Conservation (phyloP, 2,888 invertebrate genomes). For the Argyresthia albistria region DNA sequence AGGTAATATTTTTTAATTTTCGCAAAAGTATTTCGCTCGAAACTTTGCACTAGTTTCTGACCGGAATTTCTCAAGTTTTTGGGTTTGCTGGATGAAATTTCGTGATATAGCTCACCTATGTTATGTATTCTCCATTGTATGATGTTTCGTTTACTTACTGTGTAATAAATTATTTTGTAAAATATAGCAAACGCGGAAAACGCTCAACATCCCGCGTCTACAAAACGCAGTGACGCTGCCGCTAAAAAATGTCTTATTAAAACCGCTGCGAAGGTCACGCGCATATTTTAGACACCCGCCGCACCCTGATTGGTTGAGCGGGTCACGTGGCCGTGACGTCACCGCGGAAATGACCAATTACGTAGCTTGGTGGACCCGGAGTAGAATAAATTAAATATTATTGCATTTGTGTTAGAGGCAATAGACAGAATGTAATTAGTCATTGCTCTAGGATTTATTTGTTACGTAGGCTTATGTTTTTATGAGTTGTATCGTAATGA, state of each 20-base stretch:
- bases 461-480: background rate
- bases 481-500: too few relatives aligned
- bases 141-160: too few relatives aligned
- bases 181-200: background rate
- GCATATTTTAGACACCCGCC: conserved; percentile 2
- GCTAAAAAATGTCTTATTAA: conserved; percentile 3
- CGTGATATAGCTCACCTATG: too few relatives aligned
- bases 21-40: too few relatives aligned
- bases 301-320: conserved; percentile 1
- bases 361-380: background rate
- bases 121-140: too few relatives aligned
- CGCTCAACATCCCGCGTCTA: background rate
- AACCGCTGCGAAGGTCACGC: background rate
- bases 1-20: too few relatives aligned
- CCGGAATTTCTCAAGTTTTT: too few relatives aligned
- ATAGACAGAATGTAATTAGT: background rate
- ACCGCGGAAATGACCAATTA: conserved; percentile 4
- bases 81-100: too few relatives aligned
- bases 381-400: conserved; percentile 1
- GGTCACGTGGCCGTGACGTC: conserved; percentile 3
- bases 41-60: too few relatives aligned
- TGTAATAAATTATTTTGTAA: too few relatives aligned
- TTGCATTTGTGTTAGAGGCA: background rate
- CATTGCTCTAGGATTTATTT: background rate
- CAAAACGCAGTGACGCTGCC: background rate